These are phyloP conservation scores for Perizoma flavofasciatum DNA, from an alignment of 2,888 invertebrate species.

Conservation along the genomic window DNA sequence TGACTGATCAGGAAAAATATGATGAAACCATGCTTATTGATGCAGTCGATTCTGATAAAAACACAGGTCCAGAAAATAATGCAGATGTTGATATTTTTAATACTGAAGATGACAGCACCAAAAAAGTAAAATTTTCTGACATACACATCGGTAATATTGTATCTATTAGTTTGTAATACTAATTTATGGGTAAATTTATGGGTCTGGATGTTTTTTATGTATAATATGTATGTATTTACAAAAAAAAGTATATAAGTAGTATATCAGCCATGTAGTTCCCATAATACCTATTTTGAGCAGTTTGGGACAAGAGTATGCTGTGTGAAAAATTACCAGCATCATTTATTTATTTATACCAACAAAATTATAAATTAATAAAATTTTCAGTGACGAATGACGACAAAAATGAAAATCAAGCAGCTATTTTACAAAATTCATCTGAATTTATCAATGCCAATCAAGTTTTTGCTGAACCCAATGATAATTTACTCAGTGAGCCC, in stretches of 20 bases:
- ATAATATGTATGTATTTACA: too few species aligned
- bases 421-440: constrained; percentile 2
- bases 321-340: too few species aligned
- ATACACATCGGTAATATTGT: constrained; percentile 62
- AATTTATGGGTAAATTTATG: too few species aligned
- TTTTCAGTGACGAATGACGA: constrained; percentile 20
- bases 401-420: constrained; percentile 2
- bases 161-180: constrained; percentile 9
- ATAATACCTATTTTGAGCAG: too few species aligned
- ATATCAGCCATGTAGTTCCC: too few species aligned
- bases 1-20: constrained; percentile 19
- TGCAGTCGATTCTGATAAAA: too few species aligned
- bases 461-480: constrained; percentile 53
- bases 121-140: constrained; percentile 67
- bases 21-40: constrained; percentile 15
- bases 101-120: constrained; percentile 45
- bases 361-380: too few species aligned
- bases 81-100: constrained; percentile 39
- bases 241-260: too few species aligned
- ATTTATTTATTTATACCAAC: too few species aligned
- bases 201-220: too few species aligned
- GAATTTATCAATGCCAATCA: constrained; percentile 33
- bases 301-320: too few species aligned
- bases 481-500: constrained; percentile 60
- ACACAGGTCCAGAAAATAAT: constrained; percentile 25